These are phyloP conservation scores for Oscheius sp. DNA, from an alignment of 2,888 invertebrate species.

Conservation along the genomic window DNA sequence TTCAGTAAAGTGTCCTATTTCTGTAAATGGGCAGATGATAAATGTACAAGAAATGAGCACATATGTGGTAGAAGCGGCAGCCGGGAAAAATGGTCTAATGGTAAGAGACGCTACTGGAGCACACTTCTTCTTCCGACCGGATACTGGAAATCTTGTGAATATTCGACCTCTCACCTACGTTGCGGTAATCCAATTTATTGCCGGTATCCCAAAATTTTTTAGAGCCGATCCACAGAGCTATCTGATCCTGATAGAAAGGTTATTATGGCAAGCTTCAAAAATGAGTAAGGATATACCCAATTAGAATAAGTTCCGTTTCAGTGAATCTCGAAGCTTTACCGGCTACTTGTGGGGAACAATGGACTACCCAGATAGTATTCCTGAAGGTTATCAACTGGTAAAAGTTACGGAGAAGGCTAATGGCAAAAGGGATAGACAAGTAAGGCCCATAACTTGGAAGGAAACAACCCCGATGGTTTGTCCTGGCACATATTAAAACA, in stretches of 20 bases:
- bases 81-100: conserved; percentile 30
- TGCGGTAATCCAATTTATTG: background rate
- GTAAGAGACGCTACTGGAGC: conserved; percentile 11
- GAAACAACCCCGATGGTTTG: conserved; percentile 10
- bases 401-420: conserved; percentile 40
- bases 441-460: conserved; percentile 27
- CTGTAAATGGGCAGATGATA: conserved; percentile 21
- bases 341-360: conserved; percentile 51
- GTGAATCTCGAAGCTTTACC: conserved; percentile 46
- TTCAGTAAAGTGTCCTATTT: conserved; percentile 11
- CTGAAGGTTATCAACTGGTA: conserved; percentile 33
- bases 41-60: conserved; percentile 26
- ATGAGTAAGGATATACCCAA: conserved; percentile 33
- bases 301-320: conserved; percentile 39
- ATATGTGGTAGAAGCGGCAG: conserved; percentile 25
- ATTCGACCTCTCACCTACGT: conserved; percentile 35
- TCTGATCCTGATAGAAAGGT: conserved; percentile 26
- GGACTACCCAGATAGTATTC: conserved; percentile 40
- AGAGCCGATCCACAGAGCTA: conserved; percentile 37
- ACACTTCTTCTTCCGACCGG: conserved; percentile 50
- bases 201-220: background rate
- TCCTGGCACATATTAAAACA: background rate
- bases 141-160: conserved; percentile 48
- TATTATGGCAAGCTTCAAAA: conserved; percentile 43
- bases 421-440: conserved; percentile 23